phyloP scores from a whole-genome alignment of 2,113 vertebrate species.

The Empidonax traillii region DNA sequence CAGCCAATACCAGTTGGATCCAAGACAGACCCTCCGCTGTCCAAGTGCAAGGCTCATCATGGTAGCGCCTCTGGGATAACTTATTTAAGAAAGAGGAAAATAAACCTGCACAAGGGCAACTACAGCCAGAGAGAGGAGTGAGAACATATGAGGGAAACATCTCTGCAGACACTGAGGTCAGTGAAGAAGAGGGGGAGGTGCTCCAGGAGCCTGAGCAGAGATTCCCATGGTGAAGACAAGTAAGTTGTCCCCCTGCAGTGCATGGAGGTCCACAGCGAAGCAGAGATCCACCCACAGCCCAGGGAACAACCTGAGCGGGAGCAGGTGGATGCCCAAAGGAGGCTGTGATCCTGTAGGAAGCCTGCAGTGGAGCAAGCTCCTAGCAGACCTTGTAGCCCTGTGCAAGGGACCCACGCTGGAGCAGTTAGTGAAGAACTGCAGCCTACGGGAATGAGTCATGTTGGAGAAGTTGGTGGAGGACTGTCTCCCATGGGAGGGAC shows the following conservation, averaged over 20 bases:
- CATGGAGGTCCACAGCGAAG: not conserved
- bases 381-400: not conserved
- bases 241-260: not conserved
- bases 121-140: not conserved
- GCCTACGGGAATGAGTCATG: not conserved
- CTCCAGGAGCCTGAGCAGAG: not conserved
- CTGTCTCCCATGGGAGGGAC: not conserved
- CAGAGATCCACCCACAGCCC: not conserved
- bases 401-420: not conserved
- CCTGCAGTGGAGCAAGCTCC: not conserved
- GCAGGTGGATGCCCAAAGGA: not conserved
- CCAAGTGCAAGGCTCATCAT: not conserved
- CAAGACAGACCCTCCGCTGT: not conserved
- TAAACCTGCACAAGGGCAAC: not conserved
- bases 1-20: not conserved
- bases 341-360: not conserved
- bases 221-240: not conserved
- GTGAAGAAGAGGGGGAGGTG: not conserved
- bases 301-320: not conserved
- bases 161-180: not conserved
- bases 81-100: not conserved
- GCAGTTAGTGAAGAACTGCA: not conserved
- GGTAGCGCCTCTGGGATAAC: not conserved
- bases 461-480: not conserved
- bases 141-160: not conserved